phyloP scores from a whole-genome alignment of 2,113 vertebrate species.

The Cyphomyrus discorhynchus region DNA sequence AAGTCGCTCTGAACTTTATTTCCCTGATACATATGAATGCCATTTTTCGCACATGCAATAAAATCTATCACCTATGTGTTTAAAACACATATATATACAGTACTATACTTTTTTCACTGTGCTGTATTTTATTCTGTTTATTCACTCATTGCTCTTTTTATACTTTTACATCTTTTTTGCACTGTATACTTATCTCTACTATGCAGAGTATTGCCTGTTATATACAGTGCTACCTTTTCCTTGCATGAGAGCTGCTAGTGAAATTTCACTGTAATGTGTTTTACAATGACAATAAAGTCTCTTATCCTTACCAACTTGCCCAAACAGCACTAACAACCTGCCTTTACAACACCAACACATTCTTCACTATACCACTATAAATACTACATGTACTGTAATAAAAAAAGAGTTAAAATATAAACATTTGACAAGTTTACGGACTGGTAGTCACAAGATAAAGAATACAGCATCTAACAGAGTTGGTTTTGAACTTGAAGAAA shows the following conservation, averaged over 20 bases:
- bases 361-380: background rate
- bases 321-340: background rate
- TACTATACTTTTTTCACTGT: background rate
- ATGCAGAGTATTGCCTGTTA: background rate
- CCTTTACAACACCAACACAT: background rate
- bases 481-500: background rate
- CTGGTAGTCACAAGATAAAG: background rate
- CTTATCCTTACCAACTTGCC: background rate
- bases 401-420: background rate
- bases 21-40: background rate
- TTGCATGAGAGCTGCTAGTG: background rate
- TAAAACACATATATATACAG: background rate
- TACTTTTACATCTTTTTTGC: background rate
- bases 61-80: background rate
- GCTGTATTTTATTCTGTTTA: background rate
- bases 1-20: background rate
- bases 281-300: background rate
- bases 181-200: background rate
- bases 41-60: background rate
- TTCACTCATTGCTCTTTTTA: background rate
- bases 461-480: background rate
- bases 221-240: background rate
- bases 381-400: background rate
- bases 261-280: background rate
- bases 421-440: background rate